Conservation (phyloP, 1,140 invertebrate genomes). For the Platorchestia sp. region DNA sequence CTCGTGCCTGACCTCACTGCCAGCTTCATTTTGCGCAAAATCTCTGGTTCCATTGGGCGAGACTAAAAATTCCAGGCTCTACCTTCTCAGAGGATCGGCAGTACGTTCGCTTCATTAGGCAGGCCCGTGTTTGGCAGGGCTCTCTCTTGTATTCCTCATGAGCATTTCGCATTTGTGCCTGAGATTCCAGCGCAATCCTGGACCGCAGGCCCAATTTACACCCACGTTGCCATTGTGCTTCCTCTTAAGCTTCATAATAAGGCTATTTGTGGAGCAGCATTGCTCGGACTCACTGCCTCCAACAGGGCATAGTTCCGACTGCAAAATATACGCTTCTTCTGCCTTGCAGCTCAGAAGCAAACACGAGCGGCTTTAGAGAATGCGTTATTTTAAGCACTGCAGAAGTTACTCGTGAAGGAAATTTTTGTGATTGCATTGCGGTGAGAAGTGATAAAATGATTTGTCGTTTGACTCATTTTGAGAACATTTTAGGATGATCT, state of each 20-base stretch:
- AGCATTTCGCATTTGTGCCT: slow-evolving; percentile 11
- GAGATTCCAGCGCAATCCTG: slow-evolving; percentile 28
- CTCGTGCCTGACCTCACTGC: not conserved
- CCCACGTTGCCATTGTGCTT: slow-evolving; percentile 39
- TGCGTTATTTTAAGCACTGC: not conserved
- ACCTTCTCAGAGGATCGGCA: not conserved
- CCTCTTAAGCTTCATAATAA: slow-evolving; percentile 52
- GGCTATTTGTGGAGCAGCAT: slow-evolving; percentile 50
- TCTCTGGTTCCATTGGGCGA: not conserved
- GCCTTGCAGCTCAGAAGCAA: not conserved
- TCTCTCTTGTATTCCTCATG: not conserved
- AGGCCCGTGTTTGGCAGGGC: not conserved
- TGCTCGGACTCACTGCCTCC: slow-evolving; percentile 13
- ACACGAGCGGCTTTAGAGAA: not conserved
- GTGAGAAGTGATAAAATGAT: not conserved
- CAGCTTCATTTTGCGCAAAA: not conserved
- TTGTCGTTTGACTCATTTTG: too few relatives aligned
- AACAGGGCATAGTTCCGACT: not conserved
- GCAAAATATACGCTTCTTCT: slow-evolving; percentile 1
- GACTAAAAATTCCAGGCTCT: not conserved
- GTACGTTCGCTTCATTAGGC: slow-evolving; percentile 13
- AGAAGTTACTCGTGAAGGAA: not conserved
- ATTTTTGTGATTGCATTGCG: not conserved
- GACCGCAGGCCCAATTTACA: slow-evolving; percentile 39
- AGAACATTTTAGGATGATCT: too few relatives aligned